Evolutionary conservation across 35 echinoderm and acorn worm genomes (phyloP), one percentile per base, ranked within the genome.

Genomic region (Chiridota heheva): DNA sequence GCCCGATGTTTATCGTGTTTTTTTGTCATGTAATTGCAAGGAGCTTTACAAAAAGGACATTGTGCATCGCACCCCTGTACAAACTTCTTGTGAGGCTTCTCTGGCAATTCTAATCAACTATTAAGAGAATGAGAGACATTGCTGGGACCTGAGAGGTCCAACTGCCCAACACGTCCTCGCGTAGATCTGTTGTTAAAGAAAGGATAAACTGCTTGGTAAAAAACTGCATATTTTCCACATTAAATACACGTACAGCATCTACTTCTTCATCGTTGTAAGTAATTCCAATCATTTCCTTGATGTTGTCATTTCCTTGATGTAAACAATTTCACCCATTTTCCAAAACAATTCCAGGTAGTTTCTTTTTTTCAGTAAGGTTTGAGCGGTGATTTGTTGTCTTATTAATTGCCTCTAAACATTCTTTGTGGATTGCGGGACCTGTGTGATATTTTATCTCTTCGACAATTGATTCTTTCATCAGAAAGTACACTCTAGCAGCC

Each of bases 21-120:
- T 57, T 69, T 69, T 1, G 80, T 49, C 29, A 70, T 48, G 48
- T 70, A 51, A 42, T 83, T 65, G 59, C 80, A 83, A n/a, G 80
- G 80, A 24, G 44, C 80, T 1, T 70, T 58, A 35, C 80, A 83
- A 15, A 83, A 64, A 1, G 80, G 80, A 70, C 80, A 83, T 32
- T 69, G 41, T 70, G 68, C 63, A 26, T 26, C 43, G 24, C 80
- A 83, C 16, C 72, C 72, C 15, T 51, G 53, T 12, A 76, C 48
- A 32, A 56, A 51, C 29, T 34, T 36, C 38, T 76, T 76, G 45
- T 76, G 72, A 10, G 72, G 72, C 17, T 76, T 76, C 10, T 33
- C 58, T 1, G 72, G 72, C 30, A 76, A 37, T 0, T 15, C 22
- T 34, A 6, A 51, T 0, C 53, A 48, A 2, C 53, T 5, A 39